Evolutionary conservation across 2,888 invertebrate genomes (phyloP), one percentile per base, ranked within the genome.

Genomic region (Oligia fasciuncula): DNA sequence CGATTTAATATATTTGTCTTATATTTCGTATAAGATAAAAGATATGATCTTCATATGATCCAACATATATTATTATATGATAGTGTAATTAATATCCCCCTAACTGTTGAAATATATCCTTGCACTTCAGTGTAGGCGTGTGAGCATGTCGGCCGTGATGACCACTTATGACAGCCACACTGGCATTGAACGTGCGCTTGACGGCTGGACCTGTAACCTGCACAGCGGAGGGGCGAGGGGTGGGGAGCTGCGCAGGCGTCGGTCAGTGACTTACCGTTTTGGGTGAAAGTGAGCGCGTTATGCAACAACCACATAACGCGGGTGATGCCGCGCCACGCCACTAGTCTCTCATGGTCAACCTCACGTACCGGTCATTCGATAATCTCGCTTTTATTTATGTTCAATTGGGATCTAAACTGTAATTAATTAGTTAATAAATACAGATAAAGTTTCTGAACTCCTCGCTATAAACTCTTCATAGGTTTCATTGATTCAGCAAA

Each of bases 201-300:
- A 35, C 70, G 29, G 77, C 72, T 29, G 54, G 54, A 57, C 66
- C 69, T 68, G 71, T 62, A 71, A 43, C 51, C 49, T 66, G 76
- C 71, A 65, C 69, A 57, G 65, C 65, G 74, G 70, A 3, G 57
- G 23, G 6, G 23, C 14, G 14, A 17, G 46, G 8, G 65, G 49
- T 11, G 17, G 35, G 57, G 29, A 57, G 57, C 72, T 43, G 69
- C 43, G 76, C 73, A 43, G 29, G 69, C 79, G 29, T 80, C 91
- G 92, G 92, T 91, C 93, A 93, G 93, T 92, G 92, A 92, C 93
- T 90, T 91, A 92, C 92, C 86, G 92, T 87, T 89, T 89, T 86
- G 86, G 90, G 93, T 88, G 93, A 92, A 93, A 93, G 93, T 91
- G 87, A 86, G 84, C 84, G 86, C 76, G 84, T 91, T 92, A 90